Percentiles rank a stretch among this genome's conserved stretches.
Evolutionary conservation across 2,888 invertebrate species (phyloP).

Genomic region (Troides aeacus): DNA sequence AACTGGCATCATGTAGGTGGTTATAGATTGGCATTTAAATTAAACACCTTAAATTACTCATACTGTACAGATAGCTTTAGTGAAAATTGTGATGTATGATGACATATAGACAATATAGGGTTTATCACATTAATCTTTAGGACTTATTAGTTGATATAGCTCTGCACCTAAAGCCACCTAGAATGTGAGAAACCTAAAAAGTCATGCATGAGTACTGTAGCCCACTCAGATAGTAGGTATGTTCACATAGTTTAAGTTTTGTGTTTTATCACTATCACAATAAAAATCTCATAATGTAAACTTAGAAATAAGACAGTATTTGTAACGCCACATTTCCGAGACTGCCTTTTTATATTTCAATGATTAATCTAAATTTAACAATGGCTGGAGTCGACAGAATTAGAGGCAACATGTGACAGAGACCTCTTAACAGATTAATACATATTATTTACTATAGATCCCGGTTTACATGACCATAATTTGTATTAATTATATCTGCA

Average conservation of each 20-base stretch:
- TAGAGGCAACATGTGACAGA: slow-evolving; percentile 56
- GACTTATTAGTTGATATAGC: slow-evolving; percentile 72
- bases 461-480: slow-evolving; percentile 78
- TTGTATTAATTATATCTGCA: slow-evolving; percentile 80
- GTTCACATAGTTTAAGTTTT: slow-evolving; percentile 76
- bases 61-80: slow-evolving; percentile 80
- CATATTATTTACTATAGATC: slow-evolving; percentile 74
- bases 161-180: slow-evolving; percentile 71
- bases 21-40: slow-evolving; percentile 62
- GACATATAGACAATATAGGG: slow-evolving; percentile 80
- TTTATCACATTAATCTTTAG: slow-evolving; percentile 77
- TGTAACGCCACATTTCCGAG: slow-evolving; percentile 78
- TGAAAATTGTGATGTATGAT: slow-evolving; percentile 81
- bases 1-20: slow-evolving; percentile 48
- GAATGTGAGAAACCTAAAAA: slow-evolving; percentile 61
- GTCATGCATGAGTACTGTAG: slow-evolving; percentile 73
- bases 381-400: slow-evolving; percentile 59
- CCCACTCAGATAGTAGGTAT: slow-evolving; percentile 62
- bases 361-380: slow-evolving; percentile 70
- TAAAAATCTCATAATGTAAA: slow-evolving; percentile 78
- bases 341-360: slow-evolving; percentile 79
- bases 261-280: slow-evolving; percentile 77
- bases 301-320: slow-evolving; percentile 77
- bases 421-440: slow-evolving; percentile 67
- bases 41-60: slow-evolving; percentile 62